These are phyloP conservation scores for Atta colombica DNA, from an alignment of 1,140 invertebrate genomes.

Conservation along the genomic window DNA sequence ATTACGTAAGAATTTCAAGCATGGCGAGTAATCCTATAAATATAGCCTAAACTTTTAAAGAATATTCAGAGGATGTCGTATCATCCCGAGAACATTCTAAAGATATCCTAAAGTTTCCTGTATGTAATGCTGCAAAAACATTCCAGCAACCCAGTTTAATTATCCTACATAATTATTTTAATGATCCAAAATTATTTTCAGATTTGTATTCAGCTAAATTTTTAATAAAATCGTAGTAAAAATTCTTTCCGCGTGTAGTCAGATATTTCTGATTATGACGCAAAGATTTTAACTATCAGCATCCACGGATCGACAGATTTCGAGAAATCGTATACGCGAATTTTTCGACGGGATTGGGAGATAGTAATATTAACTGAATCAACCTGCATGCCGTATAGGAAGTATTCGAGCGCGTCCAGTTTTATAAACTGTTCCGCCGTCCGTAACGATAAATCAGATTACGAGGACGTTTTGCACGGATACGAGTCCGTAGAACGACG, in stretches of 20 bases:
- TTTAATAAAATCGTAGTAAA: too few species aligned
- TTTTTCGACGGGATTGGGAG: neutral
- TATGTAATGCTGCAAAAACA: too few species aligned
- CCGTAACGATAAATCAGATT: slow-evolving; percentile 78
- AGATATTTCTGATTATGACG: neutral
- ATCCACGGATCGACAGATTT: neutral
- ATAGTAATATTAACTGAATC: slow-evolving; percentile 32
- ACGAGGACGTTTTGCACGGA: slow-evolving; percentile 72
- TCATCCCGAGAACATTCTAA: too few species aligned
- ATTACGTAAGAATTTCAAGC: too few species aligned
- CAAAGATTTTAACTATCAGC: neutral
- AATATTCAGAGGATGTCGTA: too few species aligned
- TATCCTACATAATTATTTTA: too few species aligned
- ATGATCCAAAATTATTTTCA: too few species aligned
- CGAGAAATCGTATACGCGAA: neutral
- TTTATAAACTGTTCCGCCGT: slow-evolving; percentile 61
- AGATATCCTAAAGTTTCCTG: too few species aligned
- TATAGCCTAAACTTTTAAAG: too few species aligned
- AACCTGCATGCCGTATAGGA: slow-evolving; percentile 29
- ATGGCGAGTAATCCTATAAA: too few species aligned
- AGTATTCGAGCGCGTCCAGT: slow-evolving; percentile 52
- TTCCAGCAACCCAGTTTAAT: too few species aligned
- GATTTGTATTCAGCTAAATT: too few species aligned
- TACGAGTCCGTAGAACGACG: slow-evolving; percentile 42
- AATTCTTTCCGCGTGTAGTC: neutral